Conservation (phyloP, 2,797 vertebrate genomes). For the Lagodon rhomboides region DNA sequence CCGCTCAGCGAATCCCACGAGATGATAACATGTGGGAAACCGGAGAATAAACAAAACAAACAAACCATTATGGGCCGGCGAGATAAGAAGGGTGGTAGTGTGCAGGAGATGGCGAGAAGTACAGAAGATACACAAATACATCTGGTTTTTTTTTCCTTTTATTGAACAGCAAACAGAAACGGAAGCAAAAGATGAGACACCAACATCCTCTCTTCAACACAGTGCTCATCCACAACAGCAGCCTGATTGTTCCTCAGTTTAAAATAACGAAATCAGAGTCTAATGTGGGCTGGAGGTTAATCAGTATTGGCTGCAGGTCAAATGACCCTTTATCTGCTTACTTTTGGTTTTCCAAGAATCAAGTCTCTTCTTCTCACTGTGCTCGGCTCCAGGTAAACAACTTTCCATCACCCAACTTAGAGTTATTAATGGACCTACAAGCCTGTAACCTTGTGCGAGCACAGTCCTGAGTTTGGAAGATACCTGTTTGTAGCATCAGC, state of each 20-base stretch:
- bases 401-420: background rate
- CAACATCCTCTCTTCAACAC: background rate
- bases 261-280: background rate
- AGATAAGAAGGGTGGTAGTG: conserved; percentile 26
- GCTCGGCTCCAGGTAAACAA: conserved; percentile 6
- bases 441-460: no score
- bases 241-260: background rate
- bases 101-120: background rate
- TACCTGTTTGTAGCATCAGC: background rate
- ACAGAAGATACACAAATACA: background rate
- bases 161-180: background rate
- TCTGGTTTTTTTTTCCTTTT: background rate
- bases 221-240: background rate
- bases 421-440: background rate
- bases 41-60: conserved; percentile 23
- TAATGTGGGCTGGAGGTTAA: background rate
- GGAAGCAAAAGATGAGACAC: background rate
- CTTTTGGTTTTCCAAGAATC: conserved; percentile 9
- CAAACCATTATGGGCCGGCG: background rate
- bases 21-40: conserved; percentile 14
- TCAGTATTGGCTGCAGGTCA: background rate
- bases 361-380: background rate
- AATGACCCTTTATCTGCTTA: background rate
- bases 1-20: conserved; percentile 12
- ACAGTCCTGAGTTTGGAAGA: no score